Percentiles rank a stretch among this genome's conserved stretches.
Evolutionary conservation across 1,140 invertebrate genomes (phyloP).

Genomic region (Drosophila rufa): DNA sequence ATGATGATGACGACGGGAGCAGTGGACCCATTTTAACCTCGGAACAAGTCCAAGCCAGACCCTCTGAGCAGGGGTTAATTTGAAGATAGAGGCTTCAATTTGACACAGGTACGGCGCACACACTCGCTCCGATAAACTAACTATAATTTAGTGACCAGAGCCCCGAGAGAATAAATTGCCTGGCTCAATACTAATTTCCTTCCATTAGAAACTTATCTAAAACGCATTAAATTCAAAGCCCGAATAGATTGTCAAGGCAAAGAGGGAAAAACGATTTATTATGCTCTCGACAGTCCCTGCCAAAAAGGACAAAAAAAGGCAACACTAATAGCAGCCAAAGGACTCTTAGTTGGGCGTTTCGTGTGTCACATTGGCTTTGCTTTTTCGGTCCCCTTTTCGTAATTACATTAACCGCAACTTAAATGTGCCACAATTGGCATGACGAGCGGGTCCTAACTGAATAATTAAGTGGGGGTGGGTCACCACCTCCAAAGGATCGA

Average conservation of each 20-base stretch:
- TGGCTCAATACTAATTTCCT: constrained; percentile 55
- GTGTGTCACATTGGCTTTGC: constrained; percentile 51
- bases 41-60: constrained; percentile 2
- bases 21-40: constrained; percentile 38
- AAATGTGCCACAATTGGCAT: constrained; percentile 69
- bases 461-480: constrained; percentile 66
- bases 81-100: constrained; percentile 19
- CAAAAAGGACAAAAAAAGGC: constrained; percentile 17
- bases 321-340: constrained; percentile 55
- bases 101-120: constrained; percentile 29
- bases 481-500: constrained; percentile 16
- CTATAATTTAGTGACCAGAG: constrained; percentile 54
- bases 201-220: constrained; percentile 61
- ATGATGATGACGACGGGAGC: constrained; percentile 29
- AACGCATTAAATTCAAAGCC: constrained; percentile 62
- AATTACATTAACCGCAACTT: constrained; percentile 67
- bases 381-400: constrained; percentile 55
- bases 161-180: constrained; percentile 38
- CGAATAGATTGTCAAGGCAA: constrained; percentile 39
- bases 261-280: constrained; percentile 61
- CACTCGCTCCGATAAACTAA: constrained; percentile 45
- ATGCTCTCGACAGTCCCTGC: constrained; percentile 44
- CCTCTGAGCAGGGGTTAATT: constrained; percentile 3
- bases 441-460: constrained; percentile 62
- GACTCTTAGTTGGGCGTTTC: constrained; percentile 48